Evolutionary conservation across 2,797 vertebrate genomes (phyloP).

Genomic region (Rousettus madagascariensis): DNA sequence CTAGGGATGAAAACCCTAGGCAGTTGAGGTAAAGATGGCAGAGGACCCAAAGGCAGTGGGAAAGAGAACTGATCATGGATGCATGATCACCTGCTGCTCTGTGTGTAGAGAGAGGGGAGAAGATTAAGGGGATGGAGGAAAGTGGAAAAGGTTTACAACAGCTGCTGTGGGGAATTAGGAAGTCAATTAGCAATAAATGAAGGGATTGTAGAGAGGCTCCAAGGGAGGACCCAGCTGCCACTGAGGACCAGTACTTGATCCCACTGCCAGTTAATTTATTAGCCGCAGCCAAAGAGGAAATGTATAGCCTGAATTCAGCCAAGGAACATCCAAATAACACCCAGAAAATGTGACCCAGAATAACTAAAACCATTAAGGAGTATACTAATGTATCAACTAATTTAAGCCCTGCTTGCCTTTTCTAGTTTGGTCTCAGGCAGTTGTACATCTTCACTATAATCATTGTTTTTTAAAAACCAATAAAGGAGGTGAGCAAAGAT

Average conservation of each 20-base stretch:
- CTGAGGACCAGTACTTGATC: not conserved
- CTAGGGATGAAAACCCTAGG: not conserved
- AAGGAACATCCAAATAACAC: not conserved
- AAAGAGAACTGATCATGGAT: not conserved
- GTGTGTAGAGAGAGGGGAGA: not conserved
- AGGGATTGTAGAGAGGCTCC: not conserved
- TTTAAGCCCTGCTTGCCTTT: not conserved
- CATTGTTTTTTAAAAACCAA: constrained; percentile 6
- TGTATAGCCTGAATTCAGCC: not conserved
- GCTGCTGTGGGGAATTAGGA: constrained; percentile 62
- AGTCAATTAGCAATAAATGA: constrained; percentile 63
- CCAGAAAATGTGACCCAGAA: not conserved
- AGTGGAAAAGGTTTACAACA: constrained; percentile 8
- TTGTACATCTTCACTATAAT: not conserved
- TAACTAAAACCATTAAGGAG: not conserved
- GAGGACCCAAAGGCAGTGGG: not conserved
- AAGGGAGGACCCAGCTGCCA: constrained; percentile 42
- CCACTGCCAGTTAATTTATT: constrained; percentile 39
- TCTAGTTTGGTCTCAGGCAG: not conserved
- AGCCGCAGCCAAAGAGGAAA: constrained; percentile 30
- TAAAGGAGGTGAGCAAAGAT: not conserved
- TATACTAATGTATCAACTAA: not conserved
- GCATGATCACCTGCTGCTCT: not conserved
- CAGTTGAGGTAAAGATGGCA: not conserved
- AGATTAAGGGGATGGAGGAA: constrained; percentile 38